These are phyloP conservation scores for Eurystomus gularis DNA, from an alignment of 2,113 vertebrate genomes.

Conservation along the genomic window DNA sequence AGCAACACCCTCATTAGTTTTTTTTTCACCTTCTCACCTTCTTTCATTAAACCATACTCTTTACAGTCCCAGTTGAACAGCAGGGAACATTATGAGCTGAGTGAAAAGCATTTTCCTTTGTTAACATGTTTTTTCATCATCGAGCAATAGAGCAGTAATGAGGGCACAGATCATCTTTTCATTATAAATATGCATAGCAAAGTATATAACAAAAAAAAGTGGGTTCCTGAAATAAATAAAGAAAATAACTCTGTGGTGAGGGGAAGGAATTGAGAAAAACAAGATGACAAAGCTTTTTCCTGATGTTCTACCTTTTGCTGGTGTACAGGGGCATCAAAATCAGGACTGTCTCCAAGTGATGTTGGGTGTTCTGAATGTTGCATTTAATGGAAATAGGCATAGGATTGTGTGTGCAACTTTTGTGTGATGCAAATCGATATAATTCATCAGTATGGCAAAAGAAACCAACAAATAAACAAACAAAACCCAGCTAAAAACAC, in stretches of 20 bases:
- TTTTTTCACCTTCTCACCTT: slow-evolving; percentile 72
- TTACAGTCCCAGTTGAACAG: slow-evolving; percentile 67
- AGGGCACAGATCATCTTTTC: slow-evolving; percentile 72
- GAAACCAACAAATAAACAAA: slow-evolving; percentile 55
- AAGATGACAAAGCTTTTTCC: slow-evolving; percentile 65
- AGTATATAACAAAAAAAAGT: not conserved
- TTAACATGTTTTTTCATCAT: slow-evolving; percentile 67
- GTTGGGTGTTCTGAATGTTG: not conserved
- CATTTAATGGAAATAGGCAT: slow-evolving; percentile 31
- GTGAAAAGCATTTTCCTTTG: slow-evolving; percentile 73
- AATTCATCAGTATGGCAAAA: slow-evolving; percentile 37
- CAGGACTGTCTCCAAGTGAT: slow-evolving; percentile 23
- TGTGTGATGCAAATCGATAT: not conserved
- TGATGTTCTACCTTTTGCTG: slow-evolving; percentile 52
- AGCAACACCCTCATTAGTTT: slow-evolving; percentile 68
- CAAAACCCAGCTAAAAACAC: slow-evolving; percentile 20
- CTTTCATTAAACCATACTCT: slow-evolving; percentile 74
- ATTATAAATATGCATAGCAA: slow-evolving; percentile 61
- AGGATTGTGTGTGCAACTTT: slow-evolving; percentile 34
- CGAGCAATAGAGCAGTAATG: slow-evolving; percentile 65
- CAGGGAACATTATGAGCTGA: slow-evolving; percentile 69
- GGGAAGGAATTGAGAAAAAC: slow-evolving; percentile 35
- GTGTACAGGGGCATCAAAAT: not conserved
- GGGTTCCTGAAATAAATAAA: slow-evolving; percentile 57
- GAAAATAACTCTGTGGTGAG: not conserved